Evolutionary conservation across 2,797 vertebrate species (phyloP).

Genomic region (Sebastiscus albofasciatus): DNA sequence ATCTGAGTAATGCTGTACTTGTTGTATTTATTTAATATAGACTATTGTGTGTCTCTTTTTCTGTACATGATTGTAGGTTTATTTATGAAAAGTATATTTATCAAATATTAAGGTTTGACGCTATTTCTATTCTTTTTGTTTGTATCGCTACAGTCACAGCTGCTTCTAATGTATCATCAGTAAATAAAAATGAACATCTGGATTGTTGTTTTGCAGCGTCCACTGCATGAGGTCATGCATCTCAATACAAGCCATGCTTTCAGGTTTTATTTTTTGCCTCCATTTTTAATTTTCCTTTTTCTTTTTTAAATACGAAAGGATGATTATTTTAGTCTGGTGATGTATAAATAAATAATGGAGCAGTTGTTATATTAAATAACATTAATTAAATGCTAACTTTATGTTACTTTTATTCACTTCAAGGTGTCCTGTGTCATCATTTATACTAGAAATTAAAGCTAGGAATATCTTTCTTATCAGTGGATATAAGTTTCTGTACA

Average conservation of each 20-base stretch:
- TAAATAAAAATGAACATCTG: slow-evolving; percentile 17
- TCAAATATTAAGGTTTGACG: slow-evolving; percentile 33
- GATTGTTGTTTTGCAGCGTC: slow-evolving; percentile 21
- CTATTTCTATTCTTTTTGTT: slow-evolving; percentile 7
- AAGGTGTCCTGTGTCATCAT: slow-evolving; percentile 14
- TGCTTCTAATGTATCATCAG: slow-evolving; percentile 23
- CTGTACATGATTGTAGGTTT: slow-evolving; percentile 59
- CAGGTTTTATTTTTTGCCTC: slow-evolving; percentile 14
- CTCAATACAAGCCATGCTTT: slow-evolving; percentile 7
- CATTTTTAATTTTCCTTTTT: slow-evolving; percentile 18
- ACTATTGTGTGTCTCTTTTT: slow-evolving; percentile 43
- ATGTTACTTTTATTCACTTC: slow-evolving; percentile 39
- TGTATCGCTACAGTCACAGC: slow-evolving; percentile 30
- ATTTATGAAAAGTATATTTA: slow-evolving; percentile 46
- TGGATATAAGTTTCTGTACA: not conserved
- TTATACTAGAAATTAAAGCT: not conserved
- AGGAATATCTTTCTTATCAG: not conserved
- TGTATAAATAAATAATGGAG: slow-evolving; percentile 37
- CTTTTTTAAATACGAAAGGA: slow-evolving; percentile 22
- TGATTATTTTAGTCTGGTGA: slow-evolving; percentile 44
- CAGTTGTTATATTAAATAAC: slow-evolving; percentile 55
- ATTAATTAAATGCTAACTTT: slow-evolving; percentile 47
- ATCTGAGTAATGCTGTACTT: slow-evolving; percentile 44
- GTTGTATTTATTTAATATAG: slow-evolving; percentile 48
- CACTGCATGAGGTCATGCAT: slow-evolving; percentile 48